Evolutionary conservation across 2,888 invertebrate genomes (phyloP).

Genomic region (Chironomus riparius): DNA sequence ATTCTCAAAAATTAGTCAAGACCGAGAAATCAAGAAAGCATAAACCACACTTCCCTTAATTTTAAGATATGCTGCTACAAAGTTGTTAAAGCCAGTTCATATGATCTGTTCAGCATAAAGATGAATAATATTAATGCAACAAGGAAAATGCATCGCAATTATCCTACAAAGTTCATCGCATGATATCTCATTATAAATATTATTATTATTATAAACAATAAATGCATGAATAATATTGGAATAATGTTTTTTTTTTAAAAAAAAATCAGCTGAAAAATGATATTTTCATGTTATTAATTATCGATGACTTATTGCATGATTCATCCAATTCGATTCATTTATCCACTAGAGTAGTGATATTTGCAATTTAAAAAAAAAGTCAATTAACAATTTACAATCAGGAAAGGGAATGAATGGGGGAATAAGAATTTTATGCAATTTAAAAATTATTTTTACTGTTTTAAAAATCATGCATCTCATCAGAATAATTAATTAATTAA

Average conservation of each 20-base stretch:
- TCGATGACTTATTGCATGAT: slow-evolving; percentile 4
- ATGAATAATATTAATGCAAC: too few relatives aligned
- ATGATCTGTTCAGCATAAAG: too few relatives aligned
- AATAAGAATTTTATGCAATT: neutral
- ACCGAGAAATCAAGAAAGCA: too few relatives aligned
- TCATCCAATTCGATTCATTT: neutral
- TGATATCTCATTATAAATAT: neutral
- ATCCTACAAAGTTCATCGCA: neutral
- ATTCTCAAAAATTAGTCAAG: too few relatives aligned
- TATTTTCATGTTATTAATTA: slow-evolving; percentile 3
- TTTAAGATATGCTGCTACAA: too few relatives aligned
- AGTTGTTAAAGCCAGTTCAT: too few relatives aligned
- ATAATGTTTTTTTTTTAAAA: neutral
- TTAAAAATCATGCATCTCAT: slow-evolving; percentile 11
- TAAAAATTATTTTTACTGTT: neutral
- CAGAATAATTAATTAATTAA: slow-evolving; percentile 17
- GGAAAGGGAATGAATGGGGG: neutral
- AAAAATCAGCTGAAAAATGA: neutral
- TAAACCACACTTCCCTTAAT: too few relatives aligned
- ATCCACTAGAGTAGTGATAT: neutral
- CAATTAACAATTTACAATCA: slow-evolving; percentile 8
- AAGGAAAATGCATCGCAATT: too few relatives aligned
- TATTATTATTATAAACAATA: too few relatives aligned
- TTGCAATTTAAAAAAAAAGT: slow-evolving; percentile 6
- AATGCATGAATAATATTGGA: too few relatives aligned